Conservation (phyloP, 2,888 invertebrate species). For the Helobdella robusta region DNA sequence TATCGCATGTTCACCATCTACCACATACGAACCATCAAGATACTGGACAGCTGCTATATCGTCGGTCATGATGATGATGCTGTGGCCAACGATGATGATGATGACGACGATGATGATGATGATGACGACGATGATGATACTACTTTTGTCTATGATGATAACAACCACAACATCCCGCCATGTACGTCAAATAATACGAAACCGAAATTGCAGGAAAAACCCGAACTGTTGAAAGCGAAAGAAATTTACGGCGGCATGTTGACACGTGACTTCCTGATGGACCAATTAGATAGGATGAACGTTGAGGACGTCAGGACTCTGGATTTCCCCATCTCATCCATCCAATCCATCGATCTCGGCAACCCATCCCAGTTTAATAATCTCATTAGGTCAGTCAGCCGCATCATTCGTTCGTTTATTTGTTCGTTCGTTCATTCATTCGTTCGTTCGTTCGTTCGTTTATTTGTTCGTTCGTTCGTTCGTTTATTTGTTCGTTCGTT, state of each 20-base stretch:
- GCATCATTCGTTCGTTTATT: too few species aligned
- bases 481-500: too few species aligned
- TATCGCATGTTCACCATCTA: constrained; percentile 49
- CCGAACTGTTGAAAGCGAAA: constrained; percentile 44
- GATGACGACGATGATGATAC: too few species aligned
- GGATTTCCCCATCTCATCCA: constrained; percentile 45
- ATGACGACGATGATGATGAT: not conserved
- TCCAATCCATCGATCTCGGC: constrained; percentile 47
- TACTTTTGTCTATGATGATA: too few species aligned
- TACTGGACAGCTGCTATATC: constrained; percentile 47
- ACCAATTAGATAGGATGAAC: constrained; percentile 45
- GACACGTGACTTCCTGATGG: constrained; percentile 48
- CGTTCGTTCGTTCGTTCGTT: too few species aligned
- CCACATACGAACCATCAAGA: constrained; percentile 47
- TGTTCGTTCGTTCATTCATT: too few species aligned
- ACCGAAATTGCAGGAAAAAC: too few species aligned
- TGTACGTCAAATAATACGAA: too few species aligned
- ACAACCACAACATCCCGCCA: too few species aligned
- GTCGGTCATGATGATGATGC: constrained; percentile 38
- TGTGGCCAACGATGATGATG: not conserved
- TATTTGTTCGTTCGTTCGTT: too few species aligned
- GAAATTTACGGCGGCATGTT: constrained; percentile 49
- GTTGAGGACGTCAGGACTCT: constrained; percentile 47
- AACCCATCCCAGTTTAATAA: constrained; percentile 44
- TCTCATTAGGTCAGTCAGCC: constrained; percentile 42